Percentiles rank a stretch among this genome's conserved stretches.
phyloP scores from a whole-genome alignment of 2,113 vertebrate species.

The Eretmodus cyanostictus region DNA sequence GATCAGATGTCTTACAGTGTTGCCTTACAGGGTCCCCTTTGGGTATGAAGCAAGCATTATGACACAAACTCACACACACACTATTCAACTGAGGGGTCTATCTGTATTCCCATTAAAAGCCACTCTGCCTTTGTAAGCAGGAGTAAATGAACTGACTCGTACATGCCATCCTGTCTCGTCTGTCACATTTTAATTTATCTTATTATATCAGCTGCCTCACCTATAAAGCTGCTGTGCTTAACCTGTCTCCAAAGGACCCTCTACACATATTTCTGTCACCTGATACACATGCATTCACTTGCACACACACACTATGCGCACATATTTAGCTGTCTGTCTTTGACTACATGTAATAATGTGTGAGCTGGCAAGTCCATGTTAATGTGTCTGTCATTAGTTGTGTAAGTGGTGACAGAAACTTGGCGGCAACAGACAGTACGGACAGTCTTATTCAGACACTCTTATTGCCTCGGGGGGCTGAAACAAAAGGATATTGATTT shows the following conservation, averaged over 20 bases:
- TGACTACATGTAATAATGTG: slow-evolving; percentile 17
- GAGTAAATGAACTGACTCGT: slow-evolving; percentile 10
- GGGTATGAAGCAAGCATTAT: slow-evolving; percentile 12
- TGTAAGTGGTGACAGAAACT: slow-evolving; percentile 62
- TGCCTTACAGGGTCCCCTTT: slow-evolving; percentile 21
- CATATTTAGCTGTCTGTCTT: slow-evolving; percentile 1
- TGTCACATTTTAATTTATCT: slow-evolving; percentile 17
- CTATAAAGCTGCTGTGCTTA: slow-evolving; percentile 43
- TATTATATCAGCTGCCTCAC: slow-evolving; percentile 16
- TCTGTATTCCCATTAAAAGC: slow-evolving; percentile 43
- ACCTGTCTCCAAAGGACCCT: slow-evolving; percentile 14
- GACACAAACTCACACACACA: neutral
- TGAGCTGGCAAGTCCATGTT: slow-evolving; percentile 40
- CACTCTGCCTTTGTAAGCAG: slow-evolving; percentile 24
- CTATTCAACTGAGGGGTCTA: slow-evolving; percentile 12
- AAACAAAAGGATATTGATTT: slow-evolving; percentile 72
- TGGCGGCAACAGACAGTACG: slow-evolving; percentile 48
- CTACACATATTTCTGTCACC: slow-evolving; percentile 28
- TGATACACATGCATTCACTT: neutral
- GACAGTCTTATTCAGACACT: slow-evolving; percentile 62
- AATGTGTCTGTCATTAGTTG: slow-evolving; percentile 59
- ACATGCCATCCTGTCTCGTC: slow-evolving; percentile 2
- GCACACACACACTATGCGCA: neutral
- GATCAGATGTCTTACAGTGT: slow-evolving; percentile 43
- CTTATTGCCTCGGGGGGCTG: slow-evolving; percentile 51